Base-by-base conservation (phyloP, 2,888 invertebrate species). In the Philhelius pedissequus region DNA sequence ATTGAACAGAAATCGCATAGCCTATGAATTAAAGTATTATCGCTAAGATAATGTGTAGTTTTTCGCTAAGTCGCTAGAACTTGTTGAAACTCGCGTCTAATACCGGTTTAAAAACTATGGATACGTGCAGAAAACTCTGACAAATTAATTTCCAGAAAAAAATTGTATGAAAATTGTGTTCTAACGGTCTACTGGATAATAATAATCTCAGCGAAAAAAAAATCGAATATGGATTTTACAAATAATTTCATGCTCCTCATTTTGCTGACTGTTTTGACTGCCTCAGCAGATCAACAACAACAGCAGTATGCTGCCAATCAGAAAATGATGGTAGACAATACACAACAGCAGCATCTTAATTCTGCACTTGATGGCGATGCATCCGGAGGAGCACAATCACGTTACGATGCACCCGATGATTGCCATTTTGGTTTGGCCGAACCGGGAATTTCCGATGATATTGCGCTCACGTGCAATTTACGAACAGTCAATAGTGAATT, bases 401-500 rank as follows among this genome's bases (percentile, higher is more conserved):
- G 91, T 88, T 96, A 96, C 91, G 96, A 96, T 91, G 96, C 96
- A 86, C 97, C 97, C 76, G 96, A 96, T 90, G 96, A 97, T 91
- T 97, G 97, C 89, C 91, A 91, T 66, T 92, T 91, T 32, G 86
- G 90, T 88, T 90, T 90, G 35, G 90, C 90, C 4, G 87, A 88
- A 3, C 89, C 89, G 0, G 87, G 89, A 38, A 89, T 89, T 22
- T 88, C 89, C 58, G 95, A 95, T 89, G 95, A 96, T 92, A 95
- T 96, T 86, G 94, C 95, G 18, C 93, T 96, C 86, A 95, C 94
- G 83, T 96, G 97, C 92, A 94, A 96, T 92, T 93, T 97, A 89
- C 93, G 97, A 88, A 95, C 96, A 64, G 96, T 97, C 89, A 96
- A 97, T 92, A 96, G 96, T 92, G 97, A 96, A 91, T 96, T 95